phyloP scores from a whole-genome alignment of 1,140 invertebrate genomes.

The Drosophila busckii region DNA sequence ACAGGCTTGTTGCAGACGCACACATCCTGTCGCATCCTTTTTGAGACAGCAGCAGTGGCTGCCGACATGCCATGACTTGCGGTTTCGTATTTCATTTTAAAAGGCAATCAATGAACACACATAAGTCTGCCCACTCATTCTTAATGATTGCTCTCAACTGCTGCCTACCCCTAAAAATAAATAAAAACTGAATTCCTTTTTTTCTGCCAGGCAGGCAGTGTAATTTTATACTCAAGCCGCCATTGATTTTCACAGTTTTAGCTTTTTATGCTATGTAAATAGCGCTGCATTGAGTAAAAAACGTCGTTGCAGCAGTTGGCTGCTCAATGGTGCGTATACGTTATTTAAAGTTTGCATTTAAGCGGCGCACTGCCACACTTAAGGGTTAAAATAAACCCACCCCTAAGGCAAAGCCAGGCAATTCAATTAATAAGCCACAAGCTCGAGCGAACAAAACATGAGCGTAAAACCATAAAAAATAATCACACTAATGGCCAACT shows the following conservation, averaged over 20 bases:
- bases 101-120: conserved; percentile 51
- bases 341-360: conserved; percentile 1
- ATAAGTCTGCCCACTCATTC: not conserved
- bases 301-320: not conserved
- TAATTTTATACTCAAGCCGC: conserved; percentile 40
- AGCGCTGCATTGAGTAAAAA: conserved; percentile 7
- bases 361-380: not conserved
- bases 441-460: conserved; percentile 17
- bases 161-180: not conserved
- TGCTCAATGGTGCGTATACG: conserved; percentile 23
- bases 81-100: conserved; percentile 51
- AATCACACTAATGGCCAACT: conserved; percentile 22
- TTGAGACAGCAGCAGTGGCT: not conserved
- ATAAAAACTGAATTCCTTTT: conserved; percentile 8
- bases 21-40: conserved; percentile 52
- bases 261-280: conserved; percentile 34
- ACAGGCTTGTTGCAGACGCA: conserved; percentile 1
- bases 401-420: conserved; percentile 3
- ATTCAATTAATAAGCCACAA: conserved; percentile 28
- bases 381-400: conserved; percentile 25
- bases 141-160: not conserved
- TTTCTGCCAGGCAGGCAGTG: no score
- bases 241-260: conserved; percentile 17
- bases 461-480: conserved; percentile 30
- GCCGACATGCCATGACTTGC: conserved; percentile 39